Evolutionary conservation across 2,888 invertebrate species (phyloP), one percentile per base, ranked within the genome.

Genomic region (Conistra vaccinii): DNA sequence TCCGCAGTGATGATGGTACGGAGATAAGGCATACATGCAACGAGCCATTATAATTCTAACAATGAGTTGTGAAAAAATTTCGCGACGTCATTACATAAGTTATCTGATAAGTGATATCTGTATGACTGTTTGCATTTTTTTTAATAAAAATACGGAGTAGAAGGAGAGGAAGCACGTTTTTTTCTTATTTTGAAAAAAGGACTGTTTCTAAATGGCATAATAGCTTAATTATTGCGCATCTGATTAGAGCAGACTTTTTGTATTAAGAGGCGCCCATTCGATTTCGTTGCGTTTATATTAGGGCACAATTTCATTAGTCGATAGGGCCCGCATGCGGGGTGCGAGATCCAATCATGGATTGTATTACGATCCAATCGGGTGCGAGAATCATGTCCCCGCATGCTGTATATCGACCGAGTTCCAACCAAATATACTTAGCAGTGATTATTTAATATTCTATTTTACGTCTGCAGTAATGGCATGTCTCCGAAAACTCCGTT

Each of bases 21-120:
- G 12, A 76, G 85, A 85, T 85, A 82, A 69, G 53, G 53, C 70
- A 71, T 51, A 65, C 63, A 35, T 60, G 42, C 42, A 42, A 14
- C 63, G 1, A 55, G 48, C 35, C 53, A 61, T 65, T 66, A 55
- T 23, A 26, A 42, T 73, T 23, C 42, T 69, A 69, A 81, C 81
- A 60, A 75, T 75, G 58, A 73, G 57, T 57, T 35, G 53, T 14
- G 26, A 78, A 55, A 6, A 48, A 32, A 2, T 1, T 39, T 39
- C 26, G 45, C 53, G 14, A 45, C 17, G 53, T 68, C 32, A 67
- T 68, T 78, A 63, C 26, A 3, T 61, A 55, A 14, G n/a, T 14
- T 20, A 53, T 66, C 17, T 48, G 23, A 3, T 61, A 55, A 14
- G n/a, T 14, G n/a, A 53, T 66, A 23, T 48, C 29, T 39, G 5